Base-by-base conservation (phyloP, 2,797 vertebrate species). In the Darevskia mixta region DNA sequence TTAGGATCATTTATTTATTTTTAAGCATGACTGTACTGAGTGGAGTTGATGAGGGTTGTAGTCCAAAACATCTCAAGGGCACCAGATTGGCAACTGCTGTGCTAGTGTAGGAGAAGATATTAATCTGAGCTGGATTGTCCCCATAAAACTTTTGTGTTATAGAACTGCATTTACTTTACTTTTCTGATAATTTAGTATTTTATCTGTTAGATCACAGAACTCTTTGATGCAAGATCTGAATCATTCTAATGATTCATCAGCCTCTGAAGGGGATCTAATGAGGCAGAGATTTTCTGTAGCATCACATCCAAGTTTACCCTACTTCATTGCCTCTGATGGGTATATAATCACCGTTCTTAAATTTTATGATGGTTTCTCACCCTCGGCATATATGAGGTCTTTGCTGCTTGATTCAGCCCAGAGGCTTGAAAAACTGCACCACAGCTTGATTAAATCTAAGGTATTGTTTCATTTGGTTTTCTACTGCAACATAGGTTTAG, bases 321-420 rank as follows among this genome's bases (percentile, higher is more conserved):
- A 98, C 95, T 96, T 99, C 89, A 95, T 99, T 75, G 96, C 98
- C 87, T 99, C 99, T 73, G 99, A 99, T 90, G 99, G 99, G 35
- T 99, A 99, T 94, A 98, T 98, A 98, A 93, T 98, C 92, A 99
- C 98, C 7, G 96, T 98, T 10, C 97, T 99, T 88, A 97, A 96
- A 75, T 96, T 98, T 86, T 90, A 95, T 8, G 95, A 95, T 27
- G 94, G 82, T 41, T 91, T 97, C 61, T 97, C 98, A 35, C 96
- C 98, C 0, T 95, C 97, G 4, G 41, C 91, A 32, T 94, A 98
- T 88, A 79, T 98, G 89, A 98, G 96, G 91, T 92, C 94, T 0
- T 95, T 98, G 83, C 95, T 99, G 1, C 96, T 97, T 87, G 97
- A 98, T 89, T 95, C 97, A n/a, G 91, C 96, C 11, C 97, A 96